Conservation (phyloP, 2,113 vertebrate genomes). For the human region GRCh38 chr12:112030001-112030500, state of each 20-base stretch:
- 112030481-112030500: neutral
- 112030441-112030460: neutral
- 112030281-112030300: neutral
- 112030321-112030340: neutral
- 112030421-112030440: neutral
- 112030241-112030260: neutral
- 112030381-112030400: neutral
- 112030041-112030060: too few species aligned
- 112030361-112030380: slow-evolving; percentile 21
- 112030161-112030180: too few species aligned
- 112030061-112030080: too few species aligned
- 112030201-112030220: too few species aligned
- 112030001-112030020: too few species aligned
- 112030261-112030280: neutral
- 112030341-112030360: neutral
- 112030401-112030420: slow-evolving; percentile 24
- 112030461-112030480: neutral
- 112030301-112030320: slow-evolving; percentile 27
- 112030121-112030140: too few species aligned
- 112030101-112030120: too few species aligned
- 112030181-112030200: too few species aligned
- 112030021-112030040: too few species aligned
- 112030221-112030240: too few species aligned
- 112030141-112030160: too few species aligned
- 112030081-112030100: too few species aligned